Percentiles rank a stretch among this genome's conserved stretches.
Evolutionary conservation across 2,888 invertebrate genomes (phyloP).

Genomic region (Mellilla xanthometata): DNA sequence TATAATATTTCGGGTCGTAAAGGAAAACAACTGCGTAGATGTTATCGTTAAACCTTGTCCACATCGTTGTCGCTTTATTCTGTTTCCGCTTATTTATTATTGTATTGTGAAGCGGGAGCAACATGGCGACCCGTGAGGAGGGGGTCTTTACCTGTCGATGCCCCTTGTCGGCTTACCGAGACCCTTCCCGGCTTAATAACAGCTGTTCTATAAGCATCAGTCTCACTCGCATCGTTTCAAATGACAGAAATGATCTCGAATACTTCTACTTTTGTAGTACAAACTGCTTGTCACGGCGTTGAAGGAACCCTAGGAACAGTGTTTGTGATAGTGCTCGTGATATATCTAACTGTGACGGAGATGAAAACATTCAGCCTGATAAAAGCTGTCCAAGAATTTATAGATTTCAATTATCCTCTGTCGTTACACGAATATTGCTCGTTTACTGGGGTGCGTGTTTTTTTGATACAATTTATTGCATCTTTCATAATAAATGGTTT

Average conservation of each 20-base stretch:
- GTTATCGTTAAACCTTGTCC: constrained; percentile 5
- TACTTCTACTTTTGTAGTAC: constrained; percentile 30
- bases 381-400: constrained; percentile 41
- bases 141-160: constrained; percentile 54
- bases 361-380: constrained; percentile 45
- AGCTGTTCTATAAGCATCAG: constrained; percentile 35
- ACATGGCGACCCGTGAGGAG: constrained; percentile 17
- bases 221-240: constrained; percentile 25
- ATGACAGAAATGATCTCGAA: constrained; percentile 37
- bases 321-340: constrained; percentile 39
- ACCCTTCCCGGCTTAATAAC: constrained; percentile 27
- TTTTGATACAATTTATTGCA: too few relatives aligned
- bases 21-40: constrained; percentile 5
- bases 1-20: too few relatives aligned
- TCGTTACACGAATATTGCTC: constrained; percentile 37
- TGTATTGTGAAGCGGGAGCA: constrained; percentile 15
- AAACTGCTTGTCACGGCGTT: constrained; percentile 13
- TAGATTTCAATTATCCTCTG: constrained; percentile 49
- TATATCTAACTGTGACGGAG: constrained; percentile 39
- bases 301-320: constrained; percentile 40
- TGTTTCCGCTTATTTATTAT: constrained; percentile 12
- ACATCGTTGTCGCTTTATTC: constrained; percentile 10
- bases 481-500: too few relatives aligned
- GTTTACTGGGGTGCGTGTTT: constrained; percentile 41
- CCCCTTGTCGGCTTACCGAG: constrained; percentile 29